Percentiles rank a stretch among this genome's conserved stretches.
phyloP scores from a whole-genome alignment of 2,113 vertebrate species.

The Ciconia stormi region DNA sequence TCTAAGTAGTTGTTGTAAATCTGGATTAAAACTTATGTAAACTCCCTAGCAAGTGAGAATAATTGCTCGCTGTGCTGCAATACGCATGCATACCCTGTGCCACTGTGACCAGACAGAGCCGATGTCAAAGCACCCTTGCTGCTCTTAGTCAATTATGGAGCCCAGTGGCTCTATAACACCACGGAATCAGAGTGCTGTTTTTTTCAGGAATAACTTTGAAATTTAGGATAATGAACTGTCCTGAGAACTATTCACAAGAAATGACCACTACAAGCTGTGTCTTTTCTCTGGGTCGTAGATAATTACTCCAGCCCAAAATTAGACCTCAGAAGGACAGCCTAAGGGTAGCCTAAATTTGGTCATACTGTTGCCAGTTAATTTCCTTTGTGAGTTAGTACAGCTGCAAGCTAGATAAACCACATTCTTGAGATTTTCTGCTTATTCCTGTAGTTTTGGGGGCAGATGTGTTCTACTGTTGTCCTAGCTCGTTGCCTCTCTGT shows the following conservation, averaged over 20 bases:
- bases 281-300: background rate
- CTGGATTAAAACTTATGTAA: background rate
- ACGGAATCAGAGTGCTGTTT: background rate
- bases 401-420: background rate
- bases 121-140: background rate
- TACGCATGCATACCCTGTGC: rapidly evolving
- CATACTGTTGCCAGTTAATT: background rate
- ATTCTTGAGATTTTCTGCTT: background rate
- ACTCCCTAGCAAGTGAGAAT: background rate
- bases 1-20: background rate
- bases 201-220: background rate
- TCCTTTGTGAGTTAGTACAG: background rate
- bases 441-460: background rate
- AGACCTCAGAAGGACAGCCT: background rate
- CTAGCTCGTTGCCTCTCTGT: background rate
- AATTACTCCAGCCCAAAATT: background rate
- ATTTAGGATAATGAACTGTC: background rate
- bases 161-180: background rate
- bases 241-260: background rate
- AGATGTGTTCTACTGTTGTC: background rate
- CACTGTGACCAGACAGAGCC: rapidly evolving
- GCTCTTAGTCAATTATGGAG: background rate
- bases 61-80: background rate
- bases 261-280: background rate
- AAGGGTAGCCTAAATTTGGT: background rate